A percentile compares a stretch with the other conserved stretches of the same genome.
Evolutionary conservation across 2,113 vertebrate species (phyloP).

Genomic region (Bubo blakistoni): DNA sequence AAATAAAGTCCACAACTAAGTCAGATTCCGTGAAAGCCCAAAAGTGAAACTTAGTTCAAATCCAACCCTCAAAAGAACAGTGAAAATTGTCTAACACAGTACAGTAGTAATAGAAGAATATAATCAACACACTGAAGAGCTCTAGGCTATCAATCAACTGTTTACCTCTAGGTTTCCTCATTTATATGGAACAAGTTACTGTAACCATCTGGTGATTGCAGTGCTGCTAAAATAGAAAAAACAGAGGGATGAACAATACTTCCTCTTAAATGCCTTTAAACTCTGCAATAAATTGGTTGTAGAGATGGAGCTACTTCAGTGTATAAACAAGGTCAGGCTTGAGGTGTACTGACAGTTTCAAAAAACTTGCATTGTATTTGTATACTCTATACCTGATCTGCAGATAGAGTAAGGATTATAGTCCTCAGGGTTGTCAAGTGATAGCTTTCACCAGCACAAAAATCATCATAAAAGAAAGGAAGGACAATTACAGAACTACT

Average conservation of each 20-base stretch:
- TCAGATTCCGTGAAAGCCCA: background rate
- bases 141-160: background rate
- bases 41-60: background rate
- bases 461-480: background rate
- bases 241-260: background rate
- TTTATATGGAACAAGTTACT: background rate
- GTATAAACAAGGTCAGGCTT: background rate
- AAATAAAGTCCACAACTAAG: background rate
- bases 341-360: background rate
- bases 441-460: background rate
- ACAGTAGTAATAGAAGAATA: background rate
- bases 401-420: background rate
- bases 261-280: background rate
- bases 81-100: background rate
- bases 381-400: background rate
- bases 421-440: accelerated
- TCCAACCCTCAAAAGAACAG: background rate
- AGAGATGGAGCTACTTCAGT: background rate
- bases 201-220: background rate
- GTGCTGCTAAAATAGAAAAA: background rate
- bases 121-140: background rate
- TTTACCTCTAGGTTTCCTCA: background rate
- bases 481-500: background rate
- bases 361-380: background rate
- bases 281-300: background rate